Evolutionary conservation across 2,797 vertebrate genomes (phyloP).

Genomic region (Tiaroga cobitis): DNA sequence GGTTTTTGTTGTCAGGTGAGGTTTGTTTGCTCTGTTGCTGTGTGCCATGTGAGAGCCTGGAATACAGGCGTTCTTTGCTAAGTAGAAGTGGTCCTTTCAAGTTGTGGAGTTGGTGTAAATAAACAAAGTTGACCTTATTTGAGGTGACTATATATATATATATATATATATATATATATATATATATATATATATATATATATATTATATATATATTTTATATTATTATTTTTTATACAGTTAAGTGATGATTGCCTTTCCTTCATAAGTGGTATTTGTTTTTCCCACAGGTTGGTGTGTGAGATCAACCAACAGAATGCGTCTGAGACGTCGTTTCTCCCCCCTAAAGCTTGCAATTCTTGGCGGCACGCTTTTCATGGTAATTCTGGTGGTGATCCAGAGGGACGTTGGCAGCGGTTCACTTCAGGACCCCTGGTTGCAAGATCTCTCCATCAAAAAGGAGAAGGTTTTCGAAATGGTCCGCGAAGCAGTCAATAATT

Average conservation of each 20-base stretch:
- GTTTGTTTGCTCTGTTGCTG: conserved; percentile 68
- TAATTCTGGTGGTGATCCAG: conserved; percentile 87
- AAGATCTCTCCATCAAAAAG: conserved; percentile 84
- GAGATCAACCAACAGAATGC: conserved; percentile 72
- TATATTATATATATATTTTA: too few species aligned
- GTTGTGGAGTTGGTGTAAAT: neutral
- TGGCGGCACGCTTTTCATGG: conserved; percentile 82
- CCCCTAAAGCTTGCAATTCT: conserved; percentile 82
- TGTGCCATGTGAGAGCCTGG: conserved; percentile 61
- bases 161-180: too few species aligned
- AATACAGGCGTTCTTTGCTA: conserved; percentile 25
- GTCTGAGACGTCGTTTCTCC: conserved; percentile 82
- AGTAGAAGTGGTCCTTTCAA: neutral
- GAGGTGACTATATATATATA: too few species aligned
- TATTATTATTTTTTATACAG: too few species aligned
- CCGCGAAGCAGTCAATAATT: conserved; percentile 87
- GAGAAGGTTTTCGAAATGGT: conserved; percentile 87
- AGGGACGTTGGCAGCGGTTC: conserved; percentile 73
- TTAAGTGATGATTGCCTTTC: neutral
- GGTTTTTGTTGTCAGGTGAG: conserved; percentile 67
- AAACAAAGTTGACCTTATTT: neutral
- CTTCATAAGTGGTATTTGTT: neutral
- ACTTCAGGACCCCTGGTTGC: conserved; percentile 85
- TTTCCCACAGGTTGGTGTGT: conserved; percentile 16
- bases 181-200: too few species aligned